phyloP scores from a whole-genome alignment of 2,888 invertebrate species.

The Hyposoter dolosus region DNA sequence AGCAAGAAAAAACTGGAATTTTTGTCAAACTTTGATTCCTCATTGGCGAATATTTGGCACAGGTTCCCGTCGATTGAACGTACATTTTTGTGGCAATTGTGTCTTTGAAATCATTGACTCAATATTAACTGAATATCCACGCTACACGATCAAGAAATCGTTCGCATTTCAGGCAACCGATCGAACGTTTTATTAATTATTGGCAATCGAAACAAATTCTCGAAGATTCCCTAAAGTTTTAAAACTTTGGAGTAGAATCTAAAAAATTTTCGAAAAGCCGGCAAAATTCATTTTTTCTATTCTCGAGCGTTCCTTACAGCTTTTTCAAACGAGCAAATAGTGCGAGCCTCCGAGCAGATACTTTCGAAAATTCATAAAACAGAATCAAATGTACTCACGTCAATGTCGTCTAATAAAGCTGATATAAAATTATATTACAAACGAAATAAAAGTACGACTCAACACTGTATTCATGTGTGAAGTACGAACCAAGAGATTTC shows the following conservation, averaged over 20 bases:
- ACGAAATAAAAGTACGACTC: not conserved
- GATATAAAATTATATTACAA: constrained; percentile 67
- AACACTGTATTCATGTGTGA: not conserved
- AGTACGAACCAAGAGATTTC: not conserved
- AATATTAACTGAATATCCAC: not conserved
- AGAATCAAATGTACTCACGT: constrained; percentile 76
- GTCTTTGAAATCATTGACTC: not conserved
- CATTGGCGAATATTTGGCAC: not conserved
- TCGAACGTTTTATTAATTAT: not conserved
- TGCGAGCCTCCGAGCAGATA: constrained; percentile 65
- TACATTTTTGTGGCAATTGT: not conserved
- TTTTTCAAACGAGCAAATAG: constrained; percentile 51
- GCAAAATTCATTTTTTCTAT: not conserved
- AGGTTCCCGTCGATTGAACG: not conserved
- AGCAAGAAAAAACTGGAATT: not conserved
- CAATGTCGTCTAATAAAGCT: constrained; percentile 78
- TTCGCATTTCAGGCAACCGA: not conserved
- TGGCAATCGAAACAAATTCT: not conserved
- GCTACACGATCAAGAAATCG: no score
- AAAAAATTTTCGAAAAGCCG: not conserved
- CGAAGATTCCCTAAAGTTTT: not conserved
- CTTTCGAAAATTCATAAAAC: constrained; percentile 52
- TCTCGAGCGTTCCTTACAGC: constrained; percentile 31
- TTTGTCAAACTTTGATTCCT: not conserved
- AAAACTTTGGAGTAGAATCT: not conserved